These are phyloP conservation scores for Brachyhypopomus gauderio DNA, from an alignment of 2,113 vertebrate genomes.

Conservation along the genomic window DNA sequence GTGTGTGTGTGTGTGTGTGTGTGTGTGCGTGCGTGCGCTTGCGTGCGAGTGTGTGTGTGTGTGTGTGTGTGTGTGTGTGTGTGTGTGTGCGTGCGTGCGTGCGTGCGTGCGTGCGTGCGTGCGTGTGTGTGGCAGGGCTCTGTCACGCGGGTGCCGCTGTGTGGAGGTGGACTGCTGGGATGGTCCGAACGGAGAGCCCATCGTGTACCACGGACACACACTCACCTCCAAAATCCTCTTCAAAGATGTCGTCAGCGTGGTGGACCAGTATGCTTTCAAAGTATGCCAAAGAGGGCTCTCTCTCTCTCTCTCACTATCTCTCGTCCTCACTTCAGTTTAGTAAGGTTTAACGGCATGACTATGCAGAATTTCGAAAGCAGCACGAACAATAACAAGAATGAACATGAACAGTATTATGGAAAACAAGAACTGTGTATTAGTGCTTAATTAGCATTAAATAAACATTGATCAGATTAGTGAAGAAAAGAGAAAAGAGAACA, in stretches of 20 bases:
- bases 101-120: background rate
- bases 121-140: constrained; percentile 67
- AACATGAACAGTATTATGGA: no score
- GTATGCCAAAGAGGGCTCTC: constrained; percentile 66
- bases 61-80: constrained; percentile 16
- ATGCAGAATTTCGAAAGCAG: no score
- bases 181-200: constrained; percentile 87
- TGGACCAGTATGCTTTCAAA: constrained; percentile 91
- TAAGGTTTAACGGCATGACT: no score
- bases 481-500: no score
- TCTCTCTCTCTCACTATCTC: background rate
- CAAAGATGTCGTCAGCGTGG: constrained; percentile 84
- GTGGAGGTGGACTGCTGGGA: constrained; percentile 97
- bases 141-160: constrained; percentile 90
- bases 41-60: no score
- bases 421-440: no score
- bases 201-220: constrained; percentile 93
- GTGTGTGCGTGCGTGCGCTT: no score
- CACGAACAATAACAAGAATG: no score
- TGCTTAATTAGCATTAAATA: no score
- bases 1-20: constrained; percentile 11
- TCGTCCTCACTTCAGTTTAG: background rate
- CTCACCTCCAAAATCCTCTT: constrained; percentile 94
- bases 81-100: constrained; percentile 1
- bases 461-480: no score